phyloP scores from a whole-genome alignment of 2,888 invertebrate genomes.

The Caenorhabditis sp. region DNA sequence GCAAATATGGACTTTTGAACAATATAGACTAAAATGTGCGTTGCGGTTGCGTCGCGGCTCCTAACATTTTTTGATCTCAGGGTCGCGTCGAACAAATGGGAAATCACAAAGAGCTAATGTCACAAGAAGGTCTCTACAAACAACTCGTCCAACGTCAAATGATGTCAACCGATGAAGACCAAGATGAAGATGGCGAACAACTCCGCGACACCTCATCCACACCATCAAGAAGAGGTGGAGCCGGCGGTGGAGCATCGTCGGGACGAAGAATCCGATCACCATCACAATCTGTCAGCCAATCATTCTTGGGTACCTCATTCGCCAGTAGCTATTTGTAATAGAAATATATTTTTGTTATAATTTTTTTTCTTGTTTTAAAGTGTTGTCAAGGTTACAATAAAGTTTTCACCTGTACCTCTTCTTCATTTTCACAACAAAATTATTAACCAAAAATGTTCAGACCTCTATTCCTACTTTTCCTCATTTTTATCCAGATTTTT shows the following conservation, averaged over 20 bases:
- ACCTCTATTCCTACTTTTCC: not conserved
- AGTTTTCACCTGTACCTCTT: too few species aligned
- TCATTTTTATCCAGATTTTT: not conserved
- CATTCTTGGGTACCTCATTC: conserved; percentile 67
- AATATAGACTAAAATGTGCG: too few species aligned
- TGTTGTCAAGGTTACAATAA: not conserved
- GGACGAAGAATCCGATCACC: conserved; percentile 48
- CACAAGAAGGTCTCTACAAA: conserved; percentile 70
- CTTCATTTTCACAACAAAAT: not conserved
- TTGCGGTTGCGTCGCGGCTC: too few species aligned
- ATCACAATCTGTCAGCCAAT: conserved; percentile 56
- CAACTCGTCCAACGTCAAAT: conserved; percentile 70
- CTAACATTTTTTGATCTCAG: conserved; percentile 7
- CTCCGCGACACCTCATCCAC: conserved; percentile 12
- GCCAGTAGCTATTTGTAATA: conserved; percentile 61
- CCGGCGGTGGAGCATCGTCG: conserved; percentile 17
- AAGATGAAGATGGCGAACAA: conserved; percentile 23
- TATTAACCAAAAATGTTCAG: not conserved
- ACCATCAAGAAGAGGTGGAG: conserved; percentile 1
- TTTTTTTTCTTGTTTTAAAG: not conserved
- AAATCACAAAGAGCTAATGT: conserved; percentile 66
- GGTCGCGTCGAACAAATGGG: conserved; percentile 70
- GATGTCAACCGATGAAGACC: conserved; percentile 51
- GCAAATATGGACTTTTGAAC: too few species aligned
- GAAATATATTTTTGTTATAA: not conserved